Base-by-base conservation (phyloP, 2,888 invertebrate genomes). In the Melitaea athalia region DNA sequence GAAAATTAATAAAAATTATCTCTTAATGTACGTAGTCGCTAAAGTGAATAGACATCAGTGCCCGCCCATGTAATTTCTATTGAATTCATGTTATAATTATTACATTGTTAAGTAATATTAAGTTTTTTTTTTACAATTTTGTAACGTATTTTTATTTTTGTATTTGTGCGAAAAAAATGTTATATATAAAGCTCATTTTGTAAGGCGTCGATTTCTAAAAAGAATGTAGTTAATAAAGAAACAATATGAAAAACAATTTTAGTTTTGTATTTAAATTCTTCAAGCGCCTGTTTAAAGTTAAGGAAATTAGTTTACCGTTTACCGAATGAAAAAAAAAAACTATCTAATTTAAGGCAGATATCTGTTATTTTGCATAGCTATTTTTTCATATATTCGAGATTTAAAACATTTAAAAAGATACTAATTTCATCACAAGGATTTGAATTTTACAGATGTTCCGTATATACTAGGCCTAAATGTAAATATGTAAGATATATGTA, bases 401-500 rank as follows among this genome's bases (percentile, higher is more conserved):
- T 68, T 64, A 64, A 70, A 11, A 45, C n/a, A n/a, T 49, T 49
- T 49, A 49, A 59, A 72, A 61, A 68, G 53, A 24, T 24, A 69
- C 59, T 70, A 64, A 69, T 71, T 72, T 70, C 63, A 61, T 69
- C 72, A 69, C 33, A 31, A 66, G 47, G 47, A 49, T 49, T 49
- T 49, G 47, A 49, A 49, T 49, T 49, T 49, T 49, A 49, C 47
- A 49, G 47, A 49, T n/a, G 67, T 65, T 70, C 67, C 69, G 69
- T 76, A 71, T 76, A 71, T 70, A 69, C 70, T 79, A 76, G 75
- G 76, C 74, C 75, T 77, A 76, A 74, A 68, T 91, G 90, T 91
- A 91, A 85, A 91, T 91, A 91, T 91, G 89, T 91, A 89, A 81
- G 87, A 80, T 77, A 69, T 59, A 68, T 71, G 69, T 71, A 68